Conservation (phyloP, 1,140 invertebrate species). For the Drosophila paulistorum region DNA sequence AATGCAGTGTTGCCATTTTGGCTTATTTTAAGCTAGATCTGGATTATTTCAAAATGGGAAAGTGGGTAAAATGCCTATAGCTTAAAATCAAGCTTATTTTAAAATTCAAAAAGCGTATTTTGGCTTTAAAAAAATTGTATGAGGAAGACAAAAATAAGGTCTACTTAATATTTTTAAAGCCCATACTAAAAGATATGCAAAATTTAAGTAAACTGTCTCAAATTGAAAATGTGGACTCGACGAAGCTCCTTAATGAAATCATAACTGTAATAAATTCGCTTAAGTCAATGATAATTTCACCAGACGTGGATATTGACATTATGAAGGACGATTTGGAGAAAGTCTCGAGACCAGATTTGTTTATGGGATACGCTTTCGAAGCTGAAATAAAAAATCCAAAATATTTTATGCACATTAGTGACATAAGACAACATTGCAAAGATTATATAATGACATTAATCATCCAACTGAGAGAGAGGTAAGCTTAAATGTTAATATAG, state of each 20-base stretch:
- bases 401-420: slow-evolving; percentile 1
- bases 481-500: too few relatives aligned
- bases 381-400: slow-evolving; percentile 15
- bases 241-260: too few relatives aligned
- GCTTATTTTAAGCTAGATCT: too few relatives aligned
- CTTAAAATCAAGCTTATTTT: background rate
- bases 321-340: slow-evolving; percentile 3
- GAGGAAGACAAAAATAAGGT: slow-evolving; percentile 4
- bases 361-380: slow-evolving; percentile 23
- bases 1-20: too few relatives aligned
- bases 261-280: too few relatives aligned
- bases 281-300: slow-evolving; percentile 25
- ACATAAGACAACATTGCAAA: slow-evolving; percentile 5
- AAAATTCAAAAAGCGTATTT: slow-evolving; percentile 17
- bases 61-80: too few relatives aligned
- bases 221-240: slow-evolving; percentile 9
- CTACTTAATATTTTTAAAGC: slow-evolving; percentile 17
- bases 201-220: slow-evolving; percentile 20
- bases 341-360: slow-evolving; percentile 13
- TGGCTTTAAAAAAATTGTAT: slow-evolving; percentile 5
- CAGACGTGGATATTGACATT: slow-evolving; percentile 18
- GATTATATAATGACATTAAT: slow-evolving; percentile 1
- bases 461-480: slow-evolving; percentile 3
- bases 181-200: slow-evolving; percentile 21
- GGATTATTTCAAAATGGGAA: too few relatives aligned